Evolutionary conservation across 2,888 invertebrate genomes (phyloP).

Genomic region (Urechis unicinctus): DNA sequence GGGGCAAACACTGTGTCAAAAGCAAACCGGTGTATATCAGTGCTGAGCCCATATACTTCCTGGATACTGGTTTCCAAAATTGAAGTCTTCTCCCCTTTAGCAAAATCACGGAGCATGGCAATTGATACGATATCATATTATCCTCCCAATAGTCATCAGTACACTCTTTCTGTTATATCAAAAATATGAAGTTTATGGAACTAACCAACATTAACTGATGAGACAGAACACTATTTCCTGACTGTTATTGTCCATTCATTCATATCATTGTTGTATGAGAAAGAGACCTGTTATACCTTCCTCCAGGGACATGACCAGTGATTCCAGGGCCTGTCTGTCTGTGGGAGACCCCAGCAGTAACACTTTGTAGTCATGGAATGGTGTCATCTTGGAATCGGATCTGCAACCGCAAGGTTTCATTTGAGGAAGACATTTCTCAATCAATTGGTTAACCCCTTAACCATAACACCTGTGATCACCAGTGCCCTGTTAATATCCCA

Average conservation of each 20-base stretch:
- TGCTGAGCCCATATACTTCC: conserved; percentile 59
- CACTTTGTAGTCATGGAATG: conserved; percentile 36
- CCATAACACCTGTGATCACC: too few species aligned
- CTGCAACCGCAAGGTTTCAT: not conserved
- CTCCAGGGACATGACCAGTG: conserved; percentile 54
- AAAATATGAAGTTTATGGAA: too few species aligned
- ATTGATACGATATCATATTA: too few species aligned
- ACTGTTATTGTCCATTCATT: too few species aligned
- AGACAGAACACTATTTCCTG: too few species aligned
- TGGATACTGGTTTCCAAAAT: conserved; percentile 53
- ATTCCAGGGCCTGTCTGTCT: conserved; percentile 56
- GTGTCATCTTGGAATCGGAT: conserved; percentile 10
- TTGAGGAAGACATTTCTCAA: too few species aligned
- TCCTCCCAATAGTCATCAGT: too few species aligned
- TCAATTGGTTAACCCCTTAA: too few species aligned
- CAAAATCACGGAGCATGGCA: not conserved
- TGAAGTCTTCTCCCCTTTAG: conserved; percentile 39
- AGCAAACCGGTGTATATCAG: conserved; percentile 67
- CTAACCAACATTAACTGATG: too few species aligned
- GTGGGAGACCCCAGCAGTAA: conserved; percentile 39
- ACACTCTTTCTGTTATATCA: too few species aligned
- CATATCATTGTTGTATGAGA: too few species aligned
- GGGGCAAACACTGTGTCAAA: conserved; percentile 74
- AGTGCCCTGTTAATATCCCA: too few species aligned
- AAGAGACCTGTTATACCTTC: conserved; percentile 52